Conservation (phyloP, 2,888 invertebrate genomes). For the Philaethria dido region DNA sequence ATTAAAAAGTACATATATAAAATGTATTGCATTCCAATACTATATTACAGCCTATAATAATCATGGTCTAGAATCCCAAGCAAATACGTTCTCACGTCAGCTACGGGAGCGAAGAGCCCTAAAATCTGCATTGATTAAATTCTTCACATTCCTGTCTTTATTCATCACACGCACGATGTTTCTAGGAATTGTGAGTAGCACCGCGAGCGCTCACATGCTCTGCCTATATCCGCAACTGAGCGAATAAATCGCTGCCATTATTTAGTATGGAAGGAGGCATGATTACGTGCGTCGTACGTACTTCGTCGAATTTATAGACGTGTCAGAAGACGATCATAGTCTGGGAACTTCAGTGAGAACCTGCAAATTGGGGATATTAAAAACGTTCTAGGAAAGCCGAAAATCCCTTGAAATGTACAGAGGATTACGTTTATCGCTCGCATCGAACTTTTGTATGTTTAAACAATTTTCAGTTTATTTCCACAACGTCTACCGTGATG, state of each 20-base stretch:
- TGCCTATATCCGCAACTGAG: constrained; percentile 65
- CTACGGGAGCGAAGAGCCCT: constrained; percentile 65
- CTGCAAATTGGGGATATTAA: constrained; percentile 55
- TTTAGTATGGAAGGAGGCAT: constrained; percentile 73
- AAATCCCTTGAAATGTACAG: constrained; percentile 43
- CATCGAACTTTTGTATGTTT: constrained; percentile 41
- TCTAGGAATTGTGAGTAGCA: constrained; percentile 75
- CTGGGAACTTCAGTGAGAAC: constrained; percentile 62
- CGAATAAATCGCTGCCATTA: constrained; percentile 74
- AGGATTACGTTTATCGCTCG: constrained; percentile 49
- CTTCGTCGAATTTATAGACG: constrained; percentile 69
- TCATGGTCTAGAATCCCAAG: constrained; percentile 45
- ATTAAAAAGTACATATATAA: neutral
- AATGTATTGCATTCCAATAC: neutral
- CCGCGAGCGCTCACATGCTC: constrained; percentile 65
- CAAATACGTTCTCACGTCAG: constrained; percentile 65
- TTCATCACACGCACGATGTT: constrained; percentile 78
- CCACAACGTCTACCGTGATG: constrained; percentile 52
- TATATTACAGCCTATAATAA: constrained; percentile 57
- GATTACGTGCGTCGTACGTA: constrained; percentile 62
- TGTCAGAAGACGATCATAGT: constrained; percentile 70
- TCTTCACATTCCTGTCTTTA: constrained; percentile 72
- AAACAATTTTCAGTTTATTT: constrained; percentile 37
- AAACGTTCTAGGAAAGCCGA: constrained; percentile 41
- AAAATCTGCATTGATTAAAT: constrained; percentile 79